Base-by-base conservation (phyloP, 2,797 vertebrate genomes). In the Bradypodion pumilum region DNA sequence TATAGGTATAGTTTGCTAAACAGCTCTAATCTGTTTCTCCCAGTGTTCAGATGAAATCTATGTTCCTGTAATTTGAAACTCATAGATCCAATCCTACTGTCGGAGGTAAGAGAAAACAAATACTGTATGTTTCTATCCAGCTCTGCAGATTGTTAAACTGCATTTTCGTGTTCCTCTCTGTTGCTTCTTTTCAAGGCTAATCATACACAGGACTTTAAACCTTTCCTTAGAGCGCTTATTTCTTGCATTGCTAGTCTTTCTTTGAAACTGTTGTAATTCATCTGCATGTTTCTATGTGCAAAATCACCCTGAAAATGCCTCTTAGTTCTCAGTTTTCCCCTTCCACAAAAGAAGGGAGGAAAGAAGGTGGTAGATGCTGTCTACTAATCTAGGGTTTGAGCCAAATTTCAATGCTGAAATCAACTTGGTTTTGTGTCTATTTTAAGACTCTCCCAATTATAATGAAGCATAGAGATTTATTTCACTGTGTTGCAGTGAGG, bases 361-460 rank as follows among this genome's bases (percentile, higher is more conserved):
- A 80, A 78, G 52, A 89, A 0, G 8, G 44, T 68, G 13, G 42
- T 83, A 74, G 82, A n/a, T 88, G 87, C 65, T 86, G 78, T 83
- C 66, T 79, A 32, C 13, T 60, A 12, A 32, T 79, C 16, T 49
- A 66, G 21, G 44, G 5, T 21, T 23, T 74, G 88, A 88, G 79
- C n/a, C 52, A 76, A 84, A 81, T 82, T 83, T 82, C 37, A 7
- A 49, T 83, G 91, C 89, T 84, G 60, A 70, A 87, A 42, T 63
- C 29, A 86, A 60, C 6, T 42, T 75, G 56, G 49, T 90, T 88
- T 92, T 85, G 69, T 80, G 4, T 74, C 16, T 62, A 85, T 87
- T 7, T 10, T 15, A 46, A 37, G 9, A 87, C 79, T 73, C 4
- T 46, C 74, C 40, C 84, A 85, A 76, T 87, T 87, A 42, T 37